Base-by-base conservation (phyloP, 2,113 vertebrate species). In the Corythornis madagascariensis region DNA sequence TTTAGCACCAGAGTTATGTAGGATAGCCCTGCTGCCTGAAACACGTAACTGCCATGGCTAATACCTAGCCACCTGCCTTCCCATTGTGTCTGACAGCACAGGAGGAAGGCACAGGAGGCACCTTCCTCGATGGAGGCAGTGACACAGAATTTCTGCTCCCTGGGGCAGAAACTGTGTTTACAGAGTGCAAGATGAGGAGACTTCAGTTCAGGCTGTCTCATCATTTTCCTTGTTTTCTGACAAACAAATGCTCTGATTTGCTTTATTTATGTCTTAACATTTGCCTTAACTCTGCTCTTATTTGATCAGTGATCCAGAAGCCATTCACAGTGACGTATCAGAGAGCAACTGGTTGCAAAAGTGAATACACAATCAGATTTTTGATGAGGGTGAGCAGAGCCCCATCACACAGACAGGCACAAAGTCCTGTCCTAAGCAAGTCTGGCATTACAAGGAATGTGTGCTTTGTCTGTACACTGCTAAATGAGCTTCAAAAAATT, bases 301-400 rank as follows among this genome's bases (percentile, higher is more conserved):
- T 48, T 61, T 76, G 75, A 59, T 57, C 57, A 67, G 65, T 82
- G 84, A 89, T 92, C 75, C 53, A 77, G 56, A 92, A 91, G 57
- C 75, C 81, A 90, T 67, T 92, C 72, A 56, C 47, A 31, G 56
- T 64, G 48, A 81, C 72, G 57, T 83, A 35, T 72, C 50, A 26
- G 50, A 86, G 56, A 84, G n/a, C 50, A 83, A 86, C 43, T 90
- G 59, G 67, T 86, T 91, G 66, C 70, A 94, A 82, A 92, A 93
- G 47, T 29, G 78, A 74, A 76, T 55, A 48, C 18, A 38, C 9
- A 60, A n/a, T 35, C 61, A 69, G 38, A 13, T 31, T 88, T 83
- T 57, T 50, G 52, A 38, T 55, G 80, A 45, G 17, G 59, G 59
- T 47, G 47, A 89, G 74, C 75, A 73, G 21, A 59, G 42, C 48